Base-by-base conservation (phyloP, 2,797 vertebrate genomes). In the Cossypha niveicapilla region DNA sequence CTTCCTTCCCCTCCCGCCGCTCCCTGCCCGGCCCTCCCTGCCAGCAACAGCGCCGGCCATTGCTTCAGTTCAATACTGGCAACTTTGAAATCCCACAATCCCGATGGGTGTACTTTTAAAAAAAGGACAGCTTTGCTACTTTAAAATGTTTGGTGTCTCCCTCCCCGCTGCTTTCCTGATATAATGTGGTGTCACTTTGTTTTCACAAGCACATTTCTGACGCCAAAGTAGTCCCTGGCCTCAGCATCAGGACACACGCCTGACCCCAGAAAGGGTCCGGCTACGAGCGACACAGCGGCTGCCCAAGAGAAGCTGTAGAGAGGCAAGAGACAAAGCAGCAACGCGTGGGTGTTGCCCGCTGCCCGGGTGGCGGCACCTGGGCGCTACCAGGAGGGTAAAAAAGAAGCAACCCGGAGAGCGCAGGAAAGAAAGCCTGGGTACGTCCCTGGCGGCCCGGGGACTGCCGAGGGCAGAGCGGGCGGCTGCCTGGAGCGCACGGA, bases 31-130 rank as follows among this genome's bases (percentile, higher is more conserved):
- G 4, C 32, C 54, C n/a, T 57, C 39, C 56, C 56, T 10, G 14
- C 28, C 7, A 6, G 5, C 0, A 10, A 8, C 0, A 22, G 14
- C 28, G 5, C 57, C 7, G 15, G 71, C 30, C 45, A 1, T 3
- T 10, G 1, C 41, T 35, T 18, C n/a, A 24, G 3, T 9, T 39
- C 37, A 37, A 5, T 18, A n/a, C 11, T 0, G 5, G 16, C 44
- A 78, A 18, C 50, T 34, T 47, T 37, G 32, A n/a, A 53, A 25
- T 9, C 10, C 14, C 37, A 10, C n/a, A 3, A 0, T 37, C 42
- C 22, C 12, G 6, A 35, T 18, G 23, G 1, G 21, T 50, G 18
- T 19, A 23, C 41, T 34, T 34, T 24, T 34, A 15, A 16, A n/a
- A 62, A 25, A 9, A 16, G 15, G 19, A 13, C 28, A 32, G 25